Conservation (phyloP, 2,888 invertebrate species). For the Meloe dianella region DNA sequence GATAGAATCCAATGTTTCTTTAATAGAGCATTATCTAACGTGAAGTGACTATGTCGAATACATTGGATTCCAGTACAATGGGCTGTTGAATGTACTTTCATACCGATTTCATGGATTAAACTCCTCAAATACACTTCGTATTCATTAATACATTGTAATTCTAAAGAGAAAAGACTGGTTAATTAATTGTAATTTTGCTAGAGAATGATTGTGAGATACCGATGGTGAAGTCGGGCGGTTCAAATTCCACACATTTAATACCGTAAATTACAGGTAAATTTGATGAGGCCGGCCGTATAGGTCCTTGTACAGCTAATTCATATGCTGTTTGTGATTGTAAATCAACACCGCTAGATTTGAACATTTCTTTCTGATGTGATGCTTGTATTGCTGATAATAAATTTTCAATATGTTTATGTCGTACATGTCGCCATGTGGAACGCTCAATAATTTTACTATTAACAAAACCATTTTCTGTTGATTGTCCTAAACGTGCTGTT, state of each 20-base stretch:
- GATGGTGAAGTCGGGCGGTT: conserved; percentile 83
- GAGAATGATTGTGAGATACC: conserved; percentile 62
- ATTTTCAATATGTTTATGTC: conserved; percentile 71
- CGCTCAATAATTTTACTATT: conserved; percentile 75
- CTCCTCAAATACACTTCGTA: conserved; percentile 76
- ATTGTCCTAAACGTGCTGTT: conserved; percentile 76
- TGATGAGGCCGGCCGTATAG: conserved; percentile 74
- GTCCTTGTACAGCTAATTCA: conserved; percentile 83
- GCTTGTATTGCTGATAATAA: conserved; percentile 82
- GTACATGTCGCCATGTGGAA: conserved; percentile 74
- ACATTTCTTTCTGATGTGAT: conserved; percentile 86
- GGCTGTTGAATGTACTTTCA: conserved; percentile 79
- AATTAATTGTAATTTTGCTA: neutral
- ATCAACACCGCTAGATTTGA: conserved; percentile 78
- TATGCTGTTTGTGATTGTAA: conserved; percentile 88
- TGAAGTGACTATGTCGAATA: conserved; percentile 83
- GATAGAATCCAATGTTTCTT: conserved; percentile 82
- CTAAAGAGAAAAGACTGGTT: conserved; percentile 65
- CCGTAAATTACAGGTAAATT: conserved; percentile 83
- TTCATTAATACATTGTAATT: conserved; percentile 88
- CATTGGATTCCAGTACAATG: conserved; percentile 82
- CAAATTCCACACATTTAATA: conserved; percentile 82
- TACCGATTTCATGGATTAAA: conserved; percentile 84
- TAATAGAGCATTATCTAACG: conserved; percentile 75
- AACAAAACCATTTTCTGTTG: conserved; percentile 75